A percentile compares a stretch with the other conserved stretches of the same genome.
Conservation (phyloP, 2,888 invertebrate genomes). For the Plusia festucae region DNA sequence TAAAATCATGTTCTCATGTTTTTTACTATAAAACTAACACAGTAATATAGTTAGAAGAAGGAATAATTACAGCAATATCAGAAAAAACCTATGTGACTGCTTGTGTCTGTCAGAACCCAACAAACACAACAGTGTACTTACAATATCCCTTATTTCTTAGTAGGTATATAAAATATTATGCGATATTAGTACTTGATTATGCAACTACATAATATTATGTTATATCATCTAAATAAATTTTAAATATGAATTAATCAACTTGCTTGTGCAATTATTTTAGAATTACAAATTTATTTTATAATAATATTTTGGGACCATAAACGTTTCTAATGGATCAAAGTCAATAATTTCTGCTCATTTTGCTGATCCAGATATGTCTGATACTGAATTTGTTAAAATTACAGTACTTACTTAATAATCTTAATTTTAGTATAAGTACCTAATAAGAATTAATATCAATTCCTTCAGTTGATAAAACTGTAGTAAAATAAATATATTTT, state of each 20-base stretch:
- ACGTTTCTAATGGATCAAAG: slow-evolving; percentile 28
- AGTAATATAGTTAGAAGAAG: background rate
- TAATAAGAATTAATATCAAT: slow-evolving; percentile 73
- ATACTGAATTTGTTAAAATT: slow-evolving; percentile 43
- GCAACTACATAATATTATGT: background rate
- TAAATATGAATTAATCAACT: background rate
- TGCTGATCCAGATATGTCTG: slow-evolving; percentile 54
- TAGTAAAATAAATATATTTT: slow-evolving; percentile 45
- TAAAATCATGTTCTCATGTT: background rate
- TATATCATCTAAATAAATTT: background rate
- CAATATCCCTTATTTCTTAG: background rate
- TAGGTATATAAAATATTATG: background rate
- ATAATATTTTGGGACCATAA: slow-evolving; percentile 2
- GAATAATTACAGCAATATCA: slow-evolving; percentile 3
- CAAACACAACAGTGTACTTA: slow-evolving; percentile 3
- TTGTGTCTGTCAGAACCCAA: background rate
- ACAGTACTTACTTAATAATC: slow-evolving; percentile 40
- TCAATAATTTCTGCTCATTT: slow-evolving; percentile 35
- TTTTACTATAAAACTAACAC: background rate
- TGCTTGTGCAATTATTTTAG: background rate
- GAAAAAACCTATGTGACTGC: background rate
- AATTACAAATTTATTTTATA: slow-evolving; percentile 1
- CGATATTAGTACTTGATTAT: background rate
- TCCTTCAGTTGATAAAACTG: slow-evolving; percentile 75
- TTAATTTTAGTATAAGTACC: slow-evolving; percentile 37